phyloP scores from a whole-genome alignment of 2,113 vertebrate species.

The Psittacus erithacus region DNA sequence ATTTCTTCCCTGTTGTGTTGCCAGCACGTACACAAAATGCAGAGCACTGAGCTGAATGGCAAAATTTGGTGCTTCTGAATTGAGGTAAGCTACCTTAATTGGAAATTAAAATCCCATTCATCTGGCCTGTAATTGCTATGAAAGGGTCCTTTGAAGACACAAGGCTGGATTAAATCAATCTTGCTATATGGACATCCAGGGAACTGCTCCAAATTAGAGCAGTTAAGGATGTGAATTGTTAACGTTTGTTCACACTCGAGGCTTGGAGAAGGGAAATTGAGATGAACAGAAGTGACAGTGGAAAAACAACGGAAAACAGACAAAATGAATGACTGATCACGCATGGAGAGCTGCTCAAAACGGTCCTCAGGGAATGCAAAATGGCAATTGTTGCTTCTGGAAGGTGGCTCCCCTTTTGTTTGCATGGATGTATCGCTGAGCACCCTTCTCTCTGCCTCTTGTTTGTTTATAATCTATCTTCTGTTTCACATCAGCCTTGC shows the following conservation, averaged over 20 bases:
- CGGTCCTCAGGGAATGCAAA: neutral
- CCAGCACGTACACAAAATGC: neutral
- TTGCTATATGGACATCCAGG: neutral
- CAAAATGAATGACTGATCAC: neutral
- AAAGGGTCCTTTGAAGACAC: neutral
- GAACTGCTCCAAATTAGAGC: neutral
- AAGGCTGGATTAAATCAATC: constrained; percentile 1
- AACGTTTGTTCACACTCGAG: neutral
- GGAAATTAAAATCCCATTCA: constrained; percentile 1
- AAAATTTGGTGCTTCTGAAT: neutral
- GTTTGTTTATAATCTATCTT: neutral
- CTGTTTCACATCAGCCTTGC: neutral
- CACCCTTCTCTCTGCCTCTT: neutral
- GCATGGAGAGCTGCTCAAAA: neutral
- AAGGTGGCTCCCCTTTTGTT: neutral
- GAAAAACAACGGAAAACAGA: neutral
- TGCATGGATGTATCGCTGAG: neutral
- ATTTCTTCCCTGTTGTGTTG: neutral
- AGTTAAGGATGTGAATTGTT: neutral
- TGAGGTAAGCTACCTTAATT: neutral
- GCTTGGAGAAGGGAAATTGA: neutral
- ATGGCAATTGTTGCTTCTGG: neutral
- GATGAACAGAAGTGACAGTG: neutral
- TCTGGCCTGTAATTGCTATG: constrained; percentile 1
- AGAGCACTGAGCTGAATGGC: neutral